Conservation (phyloP, 2,888 invertebrate genomes). For the Augiades crinisus region DNA sequence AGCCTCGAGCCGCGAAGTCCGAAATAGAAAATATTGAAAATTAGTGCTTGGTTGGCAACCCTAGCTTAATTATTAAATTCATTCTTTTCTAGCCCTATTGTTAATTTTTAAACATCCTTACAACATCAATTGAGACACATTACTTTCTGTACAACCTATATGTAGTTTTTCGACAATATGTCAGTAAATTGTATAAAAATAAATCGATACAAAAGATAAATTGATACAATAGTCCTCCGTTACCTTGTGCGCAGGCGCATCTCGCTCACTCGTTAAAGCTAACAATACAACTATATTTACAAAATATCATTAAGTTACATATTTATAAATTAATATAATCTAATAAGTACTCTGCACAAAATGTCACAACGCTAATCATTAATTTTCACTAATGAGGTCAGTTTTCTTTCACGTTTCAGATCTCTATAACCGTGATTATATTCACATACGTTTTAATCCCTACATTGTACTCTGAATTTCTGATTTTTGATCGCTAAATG, state of each 20-base stretch:
- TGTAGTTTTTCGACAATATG: constrained; percentile 71
- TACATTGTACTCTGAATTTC: constrained; percentile 45
- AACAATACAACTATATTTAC: constrained; percentile 69
- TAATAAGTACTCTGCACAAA: constrained; percentile 81
- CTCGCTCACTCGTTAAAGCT: constrained; percentile 34
- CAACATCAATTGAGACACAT: constrained; percentile 34
- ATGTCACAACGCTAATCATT: constrained; percentile 64
- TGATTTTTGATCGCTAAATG: constrained; percentile 64
- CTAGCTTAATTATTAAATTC: background rate
- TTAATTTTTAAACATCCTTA: constrained; percentile 9
- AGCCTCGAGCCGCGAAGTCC: too few relatives aligned
- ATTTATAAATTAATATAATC: constrained; percentile 79
- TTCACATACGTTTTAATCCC: constrained; percentile 5
- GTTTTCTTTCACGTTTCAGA: constrained; percentile 35
- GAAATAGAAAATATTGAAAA: too few relatives aligned
- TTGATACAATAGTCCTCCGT: constrained; percentile 38
- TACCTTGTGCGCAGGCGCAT: constrained; percentile 40
- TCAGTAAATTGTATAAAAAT: constrained; percentile 76
- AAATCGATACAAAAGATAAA: constrained; percentile 54
- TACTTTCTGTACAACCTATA: constrained; percentile 48
- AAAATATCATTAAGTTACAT: constrained; percentile 64
- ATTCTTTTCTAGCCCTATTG: background rate
- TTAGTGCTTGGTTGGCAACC: background rate
- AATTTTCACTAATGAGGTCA: constrained; percentile 60
- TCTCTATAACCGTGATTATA: constrained; percentile 21